These are phyloP conservation scores for Agrochola lychnidis DNA, from an alignment of 2,888 invertebrate species.

Conservation along the genomic window DNA sequence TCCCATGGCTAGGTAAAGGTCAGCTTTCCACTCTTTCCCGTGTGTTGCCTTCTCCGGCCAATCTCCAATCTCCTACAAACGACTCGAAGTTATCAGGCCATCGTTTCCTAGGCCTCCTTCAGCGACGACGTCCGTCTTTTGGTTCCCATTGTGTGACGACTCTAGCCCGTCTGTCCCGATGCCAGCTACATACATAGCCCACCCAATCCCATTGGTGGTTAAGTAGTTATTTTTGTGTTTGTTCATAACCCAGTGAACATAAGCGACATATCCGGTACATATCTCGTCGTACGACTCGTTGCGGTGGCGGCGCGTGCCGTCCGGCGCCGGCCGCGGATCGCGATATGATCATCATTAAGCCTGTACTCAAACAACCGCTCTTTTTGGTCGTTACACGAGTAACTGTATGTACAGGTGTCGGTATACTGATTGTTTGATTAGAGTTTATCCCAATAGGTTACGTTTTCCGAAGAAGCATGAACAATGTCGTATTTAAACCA, in stretches of 20 bases:
- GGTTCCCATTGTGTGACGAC: no score
- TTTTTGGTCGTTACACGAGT: conserved; percentile 34
- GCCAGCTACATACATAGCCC: neutral
- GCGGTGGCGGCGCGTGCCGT: conserved; percentile 54
- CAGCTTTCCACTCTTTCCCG: neutral
- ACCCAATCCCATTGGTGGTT: neutral
- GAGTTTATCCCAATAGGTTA: neutral
- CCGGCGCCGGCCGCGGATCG: conserved; percentile 23
- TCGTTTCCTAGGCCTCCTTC: no score
- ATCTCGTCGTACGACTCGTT: neutral
- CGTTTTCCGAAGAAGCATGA: neutral
- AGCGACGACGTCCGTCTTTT: neutral
- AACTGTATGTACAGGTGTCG: neutral
- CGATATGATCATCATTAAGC: conserved; percentile 26
- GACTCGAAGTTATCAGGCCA: neutral
- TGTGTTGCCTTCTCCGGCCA: neutral
- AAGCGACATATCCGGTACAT: no score
- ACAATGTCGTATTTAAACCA: no score
- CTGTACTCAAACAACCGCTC: conserved; percentile 9
- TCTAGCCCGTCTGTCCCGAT: neutral
- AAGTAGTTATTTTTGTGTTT: neutral
- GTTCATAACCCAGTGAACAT: neutral
- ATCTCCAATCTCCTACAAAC: neutral
- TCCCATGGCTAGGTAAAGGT: neutral
- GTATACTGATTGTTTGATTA: conserved; percentile 22